A percentile compares a stretch with the other conserved stretches of the same genome.
phyloP scores from a whole-genome alignment of 1,140 invertebrate species.

The Hypsibius dujardini region DNA sequence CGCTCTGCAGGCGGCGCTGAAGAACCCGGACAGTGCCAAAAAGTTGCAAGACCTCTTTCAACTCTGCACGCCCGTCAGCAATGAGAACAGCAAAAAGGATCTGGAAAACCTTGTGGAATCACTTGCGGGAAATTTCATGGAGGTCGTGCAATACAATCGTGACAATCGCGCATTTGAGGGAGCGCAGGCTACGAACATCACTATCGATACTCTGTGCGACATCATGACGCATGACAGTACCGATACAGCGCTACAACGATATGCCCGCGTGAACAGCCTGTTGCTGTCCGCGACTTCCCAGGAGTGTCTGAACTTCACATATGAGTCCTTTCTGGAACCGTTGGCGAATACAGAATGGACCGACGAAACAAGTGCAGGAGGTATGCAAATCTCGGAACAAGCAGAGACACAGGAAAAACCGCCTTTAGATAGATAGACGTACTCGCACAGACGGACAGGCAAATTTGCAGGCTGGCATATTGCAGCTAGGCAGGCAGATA shows the following conservation, averaged over 20 bases:
- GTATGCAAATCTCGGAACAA: not conserved
- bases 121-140: conserved; percentile 55
- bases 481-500: too few relatives aligned
- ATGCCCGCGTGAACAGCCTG: conserved; percentile 52
- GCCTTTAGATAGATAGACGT: too few relatives aligned
- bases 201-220: conserved; percentile 57
- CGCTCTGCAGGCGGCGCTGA: conserved; percentile 24
- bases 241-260: conserved; percentile 44
- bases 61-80: conserved; percentile 52
- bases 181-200: conserved; percentile 45
- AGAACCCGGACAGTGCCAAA: conserved; percentile 11
- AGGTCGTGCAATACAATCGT: conserved; percentile 81
- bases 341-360: not conserved
- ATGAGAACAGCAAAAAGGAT: conserved; percentile 46
- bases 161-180: conserved; percentile 59
- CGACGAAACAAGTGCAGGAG: not conserved
- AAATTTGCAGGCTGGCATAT: too few relatives aligned
- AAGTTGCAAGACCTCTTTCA: conserved; percentile 35
- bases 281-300: conserved; percentile 48
- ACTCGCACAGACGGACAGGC: too few relatives aligned
- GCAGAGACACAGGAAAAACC: too few relatives aligned
- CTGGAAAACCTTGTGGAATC: conserved; percentile 58
- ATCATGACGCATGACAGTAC: conserved; percentile 48
- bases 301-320: conserved; percentile 64
- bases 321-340: conserved; percentile 29